Conservation (phyloP, 1,140 invertebrate species). For the Heliconius eleuchia region DNA sequence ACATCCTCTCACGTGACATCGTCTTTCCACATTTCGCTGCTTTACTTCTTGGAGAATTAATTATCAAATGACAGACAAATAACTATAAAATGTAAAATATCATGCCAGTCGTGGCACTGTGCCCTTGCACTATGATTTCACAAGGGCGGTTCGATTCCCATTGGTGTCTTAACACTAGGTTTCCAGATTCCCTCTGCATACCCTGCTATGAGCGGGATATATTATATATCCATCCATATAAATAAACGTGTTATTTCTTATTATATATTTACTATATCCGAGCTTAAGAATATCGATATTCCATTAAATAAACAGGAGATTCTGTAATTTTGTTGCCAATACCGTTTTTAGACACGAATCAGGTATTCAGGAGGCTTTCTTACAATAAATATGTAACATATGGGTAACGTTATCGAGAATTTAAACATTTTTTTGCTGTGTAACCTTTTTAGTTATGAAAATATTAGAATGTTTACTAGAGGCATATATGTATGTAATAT, state of each 20-base stretch:
- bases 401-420: neutral
- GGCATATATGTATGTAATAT: neutral
- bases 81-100: no score
- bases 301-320: neutral
- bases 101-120: no score
- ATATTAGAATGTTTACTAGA: neutral
- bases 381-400: conserved; percentile 9
- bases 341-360: conserved; percentile 6
- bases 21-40: no score
- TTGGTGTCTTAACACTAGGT: no score
- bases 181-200: no score
- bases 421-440: neutral
- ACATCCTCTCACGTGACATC: no score
- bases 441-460: neutral
- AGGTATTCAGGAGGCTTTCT: conserved; percentile 11
- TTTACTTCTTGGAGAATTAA: no score
- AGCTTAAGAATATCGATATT: neutral
- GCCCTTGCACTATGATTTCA: no score
- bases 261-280: neutral
- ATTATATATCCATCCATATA: neutral
- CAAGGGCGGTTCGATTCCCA: no score
- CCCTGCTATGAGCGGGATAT: neutral
- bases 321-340: neutral
- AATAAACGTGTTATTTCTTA: neutral
- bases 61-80: no score